Percentiles rank a stretch among this genome's conserved stretches.
phyloP scores from a whole-genome alignment of 2,113 vertebrate genomes.

The Erythrocercus mccallii region DNA sequence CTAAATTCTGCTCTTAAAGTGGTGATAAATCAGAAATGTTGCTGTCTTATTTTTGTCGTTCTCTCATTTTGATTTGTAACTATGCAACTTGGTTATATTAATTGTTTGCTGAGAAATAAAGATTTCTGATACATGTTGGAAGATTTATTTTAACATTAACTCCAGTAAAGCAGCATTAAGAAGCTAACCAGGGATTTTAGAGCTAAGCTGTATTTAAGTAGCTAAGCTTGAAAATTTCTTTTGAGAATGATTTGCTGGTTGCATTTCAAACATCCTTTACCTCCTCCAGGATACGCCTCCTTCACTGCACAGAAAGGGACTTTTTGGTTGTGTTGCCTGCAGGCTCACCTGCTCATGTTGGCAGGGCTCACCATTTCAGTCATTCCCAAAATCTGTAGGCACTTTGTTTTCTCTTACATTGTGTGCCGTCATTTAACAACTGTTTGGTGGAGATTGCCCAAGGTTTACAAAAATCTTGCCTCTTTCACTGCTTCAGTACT shows the following conservation, averaged over 20 bases:
- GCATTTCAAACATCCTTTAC: background rate
- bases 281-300: background rate
- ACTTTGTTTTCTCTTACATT: background rate
- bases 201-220: conserved; percentile 56
- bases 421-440: background rate
- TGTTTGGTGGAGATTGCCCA: background rate
- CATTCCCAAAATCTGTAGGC: background rate
- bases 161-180: conserved; percentile 43
- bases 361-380: background rate
- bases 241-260: background rate
- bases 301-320: background rate
- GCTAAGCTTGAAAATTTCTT: conserved; percentile 38
- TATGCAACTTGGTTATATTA: background rate
- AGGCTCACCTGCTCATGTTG: background rate
- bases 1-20: background rate
- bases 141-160: conserved; percentile 36
- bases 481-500: background rate
- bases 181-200: conserved; percentile 39
- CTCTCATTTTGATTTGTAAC: background rate
- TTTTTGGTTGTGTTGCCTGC: background rate
- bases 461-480: background rate
- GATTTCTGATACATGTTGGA: background rate
- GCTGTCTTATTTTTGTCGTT: background rate
- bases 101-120: background rate
- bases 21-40: background rate